Conservation (phyloP, 2,888 invertebrate genomes). For the Chaitophorus viminalis region DNA sequence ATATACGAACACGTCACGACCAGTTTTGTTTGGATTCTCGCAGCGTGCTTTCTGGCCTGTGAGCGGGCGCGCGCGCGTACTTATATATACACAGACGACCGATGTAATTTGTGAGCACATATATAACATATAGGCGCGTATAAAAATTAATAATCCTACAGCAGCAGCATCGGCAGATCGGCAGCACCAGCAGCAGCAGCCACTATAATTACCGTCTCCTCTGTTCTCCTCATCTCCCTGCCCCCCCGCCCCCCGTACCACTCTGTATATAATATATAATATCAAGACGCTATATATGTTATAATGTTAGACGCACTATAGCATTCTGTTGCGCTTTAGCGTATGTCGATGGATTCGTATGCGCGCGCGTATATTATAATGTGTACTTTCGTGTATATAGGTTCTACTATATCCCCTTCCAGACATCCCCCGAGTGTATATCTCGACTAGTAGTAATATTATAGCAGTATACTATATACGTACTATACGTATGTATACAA, state of each 20-base stretch:
- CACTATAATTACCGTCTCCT: constrained; percentile 60
- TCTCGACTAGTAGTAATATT: no score
- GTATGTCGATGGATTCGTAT: neutral
- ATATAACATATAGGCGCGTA: neutral
- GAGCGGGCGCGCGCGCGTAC: neutral
- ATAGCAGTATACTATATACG: no score
- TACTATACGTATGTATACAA: neutral
- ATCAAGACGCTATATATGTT: neutral
- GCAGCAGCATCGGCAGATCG: neutral
- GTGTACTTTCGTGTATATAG: neutral
- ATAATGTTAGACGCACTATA: neutral
- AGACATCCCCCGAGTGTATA: neutral
- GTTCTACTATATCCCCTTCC: neutral
- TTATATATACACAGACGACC: constrained; percentile 2
- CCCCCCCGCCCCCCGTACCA: neutral
- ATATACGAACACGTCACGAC: neutral
- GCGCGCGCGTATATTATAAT: neutral
- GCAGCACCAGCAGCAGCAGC: constrained; percentile 26
- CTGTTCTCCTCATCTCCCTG: neutral
- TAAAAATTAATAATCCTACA: constrained; percentile 54
- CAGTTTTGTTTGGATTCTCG: constrained; percentile 27
- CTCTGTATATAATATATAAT: no score
- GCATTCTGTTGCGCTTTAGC: neutral
- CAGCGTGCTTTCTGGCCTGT: neutral
- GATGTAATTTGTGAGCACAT: constrained; percentile 54